Conservation (phyloP, 2,888 invertebrate genomes). For the Mamestra brassicae region DNA sequence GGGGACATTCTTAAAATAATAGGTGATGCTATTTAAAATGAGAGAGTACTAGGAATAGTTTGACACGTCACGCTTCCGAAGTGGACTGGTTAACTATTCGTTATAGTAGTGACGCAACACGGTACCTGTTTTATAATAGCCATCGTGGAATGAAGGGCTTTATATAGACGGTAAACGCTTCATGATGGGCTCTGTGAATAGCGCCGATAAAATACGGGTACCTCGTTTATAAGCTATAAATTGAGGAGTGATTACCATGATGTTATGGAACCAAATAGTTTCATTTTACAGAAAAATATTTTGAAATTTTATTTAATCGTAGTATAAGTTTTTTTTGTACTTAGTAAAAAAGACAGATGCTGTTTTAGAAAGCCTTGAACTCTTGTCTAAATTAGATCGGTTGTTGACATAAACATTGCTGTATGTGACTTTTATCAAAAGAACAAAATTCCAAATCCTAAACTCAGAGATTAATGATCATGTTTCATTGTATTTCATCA, state of each 20-base stretch:
- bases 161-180: conserved; percentile 53
- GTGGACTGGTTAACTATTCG: conserved; percentile 78
- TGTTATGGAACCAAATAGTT: background rate
- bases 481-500: background rate
- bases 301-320: too few species aligned
- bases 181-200: conserved; percentile 15
- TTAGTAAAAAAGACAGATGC: too few species aligned
- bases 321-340: too few species aligned
- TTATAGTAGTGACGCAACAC: conserved; percentile 75
- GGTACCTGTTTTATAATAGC: conserved; percentile 67
- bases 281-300: background rate
- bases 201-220: background rate
- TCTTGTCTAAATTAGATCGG: background rate
- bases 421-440: conserved; percentile 7
- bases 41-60: conserved; percentile 84
- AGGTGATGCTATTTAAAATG: conserved; percentile 85
- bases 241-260: conserved; percentile 1
- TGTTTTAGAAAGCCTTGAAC: background rate
- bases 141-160: conserved; percentile 61
- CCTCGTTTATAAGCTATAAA: background rate
- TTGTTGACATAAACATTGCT: background rate
- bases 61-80: conserved; percentile 80
- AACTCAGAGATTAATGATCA: background rate
- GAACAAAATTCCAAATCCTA: background rate
- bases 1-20: conserved; percentile 85